phyloP scores from a whole-genome alignment of 2,113 vertebrate genomes.

The Cynopterus brachyotis region DNA sequence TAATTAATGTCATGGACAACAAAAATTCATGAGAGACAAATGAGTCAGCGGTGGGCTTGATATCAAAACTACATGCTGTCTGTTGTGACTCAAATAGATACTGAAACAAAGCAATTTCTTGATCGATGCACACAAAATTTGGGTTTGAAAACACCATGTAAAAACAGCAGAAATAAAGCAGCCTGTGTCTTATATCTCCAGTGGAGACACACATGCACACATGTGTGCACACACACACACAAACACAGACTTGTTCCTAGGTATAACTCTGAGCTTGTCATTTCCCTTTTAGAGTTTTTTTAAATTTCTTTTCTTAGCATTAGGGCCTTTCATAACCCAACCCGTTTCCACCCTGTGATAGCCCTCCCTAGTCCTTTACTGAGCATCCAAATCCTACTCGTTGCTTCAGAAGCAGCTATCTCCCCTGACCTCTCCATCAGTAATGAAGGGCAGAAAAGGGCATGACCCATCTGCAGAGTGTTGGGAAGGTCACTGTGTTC shows the following conservation, averaged over 20 bases:
- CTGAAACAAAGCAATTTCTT: not conserved
- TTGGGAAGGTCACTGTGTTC: not conserved
- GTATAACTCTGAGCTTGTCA: not conserved
- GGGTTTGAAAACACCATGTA: not conserved
- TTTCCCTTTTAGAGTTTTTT: not conserved
- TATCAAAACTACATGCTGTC: not conserved
- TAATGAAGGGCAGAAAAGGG: not conserved
- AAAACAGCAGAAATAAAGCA: not conserved
- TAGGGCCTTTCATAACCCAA: not conserved
- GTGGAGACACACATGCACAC: not conserved
- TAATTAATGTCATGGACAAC: not conserved
- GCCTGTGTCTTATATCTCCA: not conserved
- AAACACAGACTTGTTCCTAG: not conserved
- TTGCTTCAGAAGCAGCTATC: not conserved
- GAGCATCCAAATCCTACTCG: not conserved
- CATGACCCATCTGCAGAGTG: not conserved
- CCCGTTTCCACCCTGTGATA: not conserved
- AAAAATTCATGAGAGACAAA: constrained; percentile 17
- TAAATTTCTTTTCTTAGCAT: not conserved
- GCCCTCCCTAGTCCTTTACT: not conserved
- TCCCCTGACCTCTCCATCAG: not conserved
- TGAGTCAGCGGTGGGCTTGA: constrained; percentile 14
- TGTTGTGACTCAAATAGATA: not conserved
- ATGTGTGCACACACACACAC: not conserved
- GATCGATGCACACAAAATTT: not conserved